These are phyloP conservation scores for Lumbricus terrestris DNA, from an alignment of 2,888 invertebrate genomes.

Conservation along the genomic window DNA sequence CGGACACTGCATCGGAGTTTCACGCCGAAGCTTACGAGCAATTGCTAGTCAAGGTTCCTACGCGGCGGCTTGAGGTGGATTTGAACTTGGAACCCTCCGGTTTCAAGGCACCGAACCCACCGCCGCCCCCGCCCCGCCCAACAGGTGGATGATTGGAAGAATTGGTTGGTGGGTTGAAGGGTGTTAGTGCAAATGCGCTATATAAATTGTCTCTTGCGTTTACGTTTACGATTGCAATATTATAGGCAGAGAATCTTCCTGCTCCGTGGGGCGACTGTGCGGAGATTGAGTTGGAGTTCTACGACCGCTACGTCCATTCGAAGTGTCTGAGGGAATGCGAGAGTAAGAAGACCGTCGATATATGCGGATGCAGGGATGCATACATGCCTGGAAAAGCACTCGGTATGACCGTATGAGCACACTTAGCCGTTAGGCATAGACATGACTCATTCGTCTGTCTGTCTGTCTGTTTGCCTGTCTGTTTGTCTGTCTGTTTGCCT, in stretches of 20 bases:
- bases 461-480: background rate
- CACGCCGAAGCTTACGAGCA: too few relatives aligned
- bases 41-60: too few relatives aligned
- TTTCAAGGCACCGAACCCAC: too few relatives aligned
- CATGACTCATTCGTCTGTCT: background rate
- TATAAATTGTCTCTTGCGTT: too few relatives aligned
- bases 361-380: conserved; percentile 38
- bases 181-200: too few relatives aligned
- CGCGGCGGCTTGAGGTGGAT: too few relatives aligned
- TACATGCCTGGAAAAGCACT: conserved; percentile 38
- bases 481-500: background rate
- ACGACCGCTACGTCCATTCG: conserved; percentile 34
- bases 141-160: too few relatives aligned
- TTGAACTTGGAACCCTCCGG: too few relatives aligned
- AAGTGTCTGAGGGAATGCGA: conserved; percentile 39
- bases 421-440: too few relatives aligned
- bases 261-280: conserved; percentile 39
- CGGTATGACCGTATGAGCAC: conserved; percentile 17
- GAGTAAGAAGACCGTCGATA: conserved; percentile 28
- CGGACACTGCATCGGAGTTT: too few relatives aligned
- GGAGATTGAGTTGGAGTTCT: conserved; percentile 25
- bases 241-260: conserved; percentile 38
- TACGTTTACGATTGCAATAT: background rate
- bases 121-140: too few relatives aligned
- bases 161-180: too few relatives aligned